A percentile compares a stretch with the other conserved stretches of the same genome.
phyloP scores from a whole-genome alignment of 2,113 vertebrate genomes.

The Melanostigma gelatinosum region DNA sequence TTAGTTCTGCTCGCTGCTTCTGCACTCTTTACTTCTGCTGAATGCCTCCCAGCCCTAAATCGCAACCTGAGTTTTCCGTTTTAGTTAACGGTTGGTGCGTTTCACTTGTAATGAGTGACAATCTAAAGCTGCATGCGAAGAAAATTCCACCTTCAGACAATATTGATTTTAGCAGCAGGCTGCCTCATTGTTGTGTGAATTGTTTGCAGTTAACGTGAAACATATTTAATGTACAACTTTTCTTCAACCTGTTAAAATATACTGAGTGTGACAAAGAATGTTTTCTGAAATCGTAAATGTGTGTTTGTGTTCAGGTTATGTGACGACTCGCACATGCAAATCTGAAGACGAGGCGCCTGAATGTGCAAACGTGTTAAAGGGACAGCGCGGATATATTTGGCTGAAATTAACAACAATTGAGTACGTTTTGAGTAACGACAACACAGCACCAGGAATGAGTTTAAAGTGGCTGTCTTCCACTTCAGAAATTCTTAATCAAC shows the following conservation, averaged over 20 bases:
- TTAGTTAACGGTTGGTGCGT: conserved; percentile 27
- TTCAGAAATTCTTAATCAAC: no score
- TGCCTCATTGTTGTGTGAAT: background rate
- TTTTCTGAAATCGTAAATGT: conserved; percentile 9
- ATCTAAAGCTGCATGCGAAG: conserved; percentile 34
- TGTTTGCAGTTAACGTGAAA: conserved; percentile 6
- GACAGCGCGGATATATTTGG: background rate
- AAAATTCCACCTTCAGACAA: conserved; percentile 9
- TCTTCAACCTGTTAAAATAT: background rate
- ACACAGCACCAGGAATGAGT: background rate
- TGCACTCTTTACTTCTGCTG: conserved; percentile 59
- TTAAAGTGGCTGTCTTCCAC: background rate
- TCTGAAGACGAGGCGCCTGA: background rate
- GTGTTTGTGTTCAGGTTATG: conserved; percentile 1
- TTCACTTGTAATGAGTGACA: conserved; percentile 42
- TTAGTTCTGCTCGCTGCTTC: conserved; percentile 82
- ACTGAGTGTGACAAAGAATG: background rate
- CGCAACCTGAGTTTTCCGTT: conserved; percentile 28
- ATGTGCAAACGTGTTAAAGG: background rate
- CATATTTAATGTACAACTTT: background rate
- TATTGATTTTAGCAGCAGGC: background rate
- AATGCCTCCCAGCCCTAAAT: conserved; percentile 47
- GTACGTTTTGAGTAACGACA: background rate
- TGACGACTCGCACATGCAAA: background rate
- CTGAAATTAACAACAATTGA: background rate